phyloP scores from a whole-genome alignment of 2,888 invertebrate species.

The Ptilodon capucinus region DNA sequence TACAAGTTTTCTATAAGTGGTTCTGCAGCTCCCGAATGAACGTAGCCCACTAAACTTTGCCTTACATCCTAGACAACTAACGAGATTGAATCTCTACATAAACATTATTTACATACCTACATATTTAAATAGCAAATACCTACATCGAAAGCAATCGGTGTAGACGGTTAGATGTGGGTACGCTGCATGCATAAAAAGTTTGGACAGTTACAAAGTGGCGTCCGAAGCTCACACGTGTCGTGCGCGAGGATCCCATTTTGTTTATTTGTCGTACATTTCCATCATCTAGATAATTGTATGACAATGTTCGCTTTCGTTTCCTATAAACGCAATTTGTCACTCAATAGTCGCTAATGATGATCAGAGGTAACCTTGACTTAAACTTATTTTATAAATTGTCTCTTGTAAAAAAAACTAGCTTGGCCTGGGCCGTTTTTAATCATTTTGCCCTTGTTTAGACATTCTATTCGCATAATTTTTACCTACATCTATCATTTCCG shows the following conservation, averaged over 20 bases:
- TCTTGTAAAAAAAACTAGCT: too few relatives aligned
- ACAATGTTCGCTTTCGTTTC: too few relatives aligned
- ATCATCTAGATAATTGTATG: too few relatives aligned
- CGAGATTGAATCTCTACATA: neutral
- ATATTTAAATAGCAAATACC: neutral
- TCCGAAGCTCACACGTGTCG: constrained; percentile 36
- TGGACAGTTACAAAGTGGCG: constrained; percentile 39
- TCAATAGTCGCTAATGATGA: too few relatives aligned
- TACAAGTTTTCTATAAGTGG: too few relatives aligned
- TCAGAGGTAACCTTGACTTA: too few relatives aligned
- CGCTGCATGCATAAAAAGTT: constrained; percentile 35
- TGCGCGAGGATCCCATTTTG: constrained; percentile 17
- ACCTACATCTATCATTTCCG: constrained; percentile 40
- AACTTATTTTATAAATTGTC: too few relatives aligned
- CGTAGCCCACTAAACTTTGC: too few relatives aligned
- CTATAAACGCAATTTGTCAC: too few relatives aligned
- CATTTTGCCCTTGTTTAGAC: constrained; percentile 1
- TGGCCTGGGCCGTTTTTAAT: too few relatives aligned
- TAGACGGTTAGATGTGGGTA: constrained; percentile 9
- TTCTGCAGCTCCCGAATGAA: neutral
- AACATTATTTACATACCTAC: neutral
- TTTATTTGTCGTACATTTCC: constrained; percentile 36
- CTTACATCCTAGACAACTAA: neutral
- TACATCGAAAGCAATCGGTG: constrained; percentile 8
- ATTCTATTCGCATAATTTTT: neutral